Evolutionary conservation across 2,888 invertebrate species (phyloP).

Genomic region (Spisula solida): DNA sequence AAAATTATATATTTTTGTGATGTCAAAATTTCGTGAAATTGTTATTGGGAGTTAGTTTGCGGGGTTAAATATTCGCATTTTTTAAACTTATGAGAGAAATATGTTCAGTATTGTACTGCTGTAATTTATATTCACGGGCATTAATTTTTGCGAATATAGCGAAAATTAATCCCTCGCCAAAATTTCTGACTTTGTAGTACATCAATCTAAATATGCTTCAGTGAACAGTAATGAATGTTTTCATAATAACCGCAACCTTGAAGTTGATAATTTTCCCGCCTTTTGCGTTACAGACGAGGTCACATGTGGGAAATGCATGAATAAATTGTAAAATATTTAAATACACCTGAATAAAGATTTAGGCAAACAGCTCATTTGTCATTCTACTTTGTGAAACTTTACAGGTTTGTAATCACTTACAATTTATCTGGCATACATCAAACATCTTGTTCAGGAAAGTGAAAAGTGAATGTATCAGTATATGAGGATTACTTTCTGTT

Average conservation of each 20-base stretch:
- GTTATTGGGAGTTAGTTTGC: too few species aligned
- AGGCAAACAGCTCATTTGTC: not conserved
- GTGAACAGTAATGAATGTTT: not conserved
- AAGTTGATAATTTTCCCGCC: conserved; percentile 22
- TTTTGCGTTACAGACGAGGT: not conserved
- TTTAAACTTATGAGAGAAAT: too few species aligned
- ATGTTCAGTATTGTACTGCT: too few species aligned
- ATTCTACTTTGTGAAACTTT: not conserved
- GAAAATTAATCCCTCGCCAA: too few species aligned
- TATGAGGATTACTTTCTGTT: not conserved
- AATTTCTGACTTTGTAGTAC: too few species aligned
- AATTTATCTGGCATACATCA: not conserved
- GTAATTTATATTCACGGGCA: too few species aligned
- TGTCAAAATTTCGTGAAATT: too few species aligned
- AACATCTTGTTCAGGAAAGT: not conserved
- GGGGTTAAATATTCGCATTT: too few species aligned
- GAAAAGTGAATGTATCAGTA: not conserved
- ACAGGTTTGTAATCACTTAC: not conserved
- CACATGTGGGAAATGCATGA: conserved; percentile 24
- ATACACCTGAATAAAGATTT: conserved; percentile 4
- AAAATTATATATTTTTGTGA: too few species aligned
- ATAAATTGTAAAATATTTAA: not conserved
- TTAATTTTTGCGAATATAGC: too few species aligned
- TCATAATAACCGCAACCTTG: not conserved
- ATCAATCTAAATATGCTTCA: not conserved